Evolutionary conservation across 2,797 vertebrate species (phyloP).

Genomic region (Coracias cyanogaster): DNA sequence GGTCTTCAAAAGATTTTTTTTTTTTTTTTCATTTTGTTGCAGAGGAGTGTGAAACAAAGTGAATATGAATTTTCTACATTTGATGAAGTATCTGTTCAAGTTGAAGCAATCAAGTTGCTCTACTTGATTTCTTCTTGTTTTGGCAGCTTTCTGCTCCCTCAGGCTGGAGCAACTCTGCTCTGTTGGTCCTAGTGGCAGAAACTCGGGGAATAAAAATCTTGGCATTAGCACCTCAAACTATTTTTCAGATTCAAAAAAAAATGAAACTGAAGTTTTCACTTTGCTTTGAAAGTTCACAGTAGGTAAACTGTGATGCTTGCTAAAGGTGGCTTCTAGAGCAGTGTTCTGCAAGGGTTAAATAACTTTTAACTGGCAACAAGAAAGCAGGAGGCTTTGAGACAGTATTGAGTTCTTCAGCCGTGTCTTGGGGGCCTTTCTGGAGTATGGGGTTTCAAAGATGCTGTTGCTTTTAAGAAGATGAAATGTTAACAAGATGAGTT

Average conservation of each 20-base stretch:
- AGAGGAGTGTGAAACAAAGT: constrained; percentile 19
- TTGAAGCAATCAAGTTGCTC: constrained; percentile 29
- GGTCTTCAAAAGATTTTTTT: neutral
- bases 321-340: neutral
- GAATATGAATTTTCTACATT: constrained; percentile 35
- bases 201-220: neutral
- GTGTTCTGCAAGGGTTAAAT: neutral
- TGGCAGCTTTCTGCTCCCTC: constrained; percentile 5
- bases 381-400: neutral
- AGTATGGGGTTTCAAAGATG: neutral
- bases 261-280: neutral
- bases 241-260: neutral
- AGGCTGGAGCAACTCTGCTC: constrained; percentile 19
- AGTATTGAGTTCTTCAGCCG: neutral
- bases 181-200: neutral
- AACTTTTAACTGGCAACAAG: neutral
- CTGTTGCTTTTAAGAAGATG: neutral
- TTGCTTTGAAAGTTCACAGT: neutral
- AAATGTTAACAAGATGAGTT: neutral
- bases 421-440: neutral
- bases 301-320: neutral
- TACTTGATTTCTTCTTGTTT: constrained; percentile 58
- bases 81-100: constrained; percentile 48
- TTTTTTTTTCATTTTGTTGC: constrained; percentile 11
- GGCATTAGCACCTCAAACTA: neutral